Evolutionary conservation across 1,140 invertebrate genomes (phyloP).

Genomic region (Yoshiicerus persimilis): DNA sequence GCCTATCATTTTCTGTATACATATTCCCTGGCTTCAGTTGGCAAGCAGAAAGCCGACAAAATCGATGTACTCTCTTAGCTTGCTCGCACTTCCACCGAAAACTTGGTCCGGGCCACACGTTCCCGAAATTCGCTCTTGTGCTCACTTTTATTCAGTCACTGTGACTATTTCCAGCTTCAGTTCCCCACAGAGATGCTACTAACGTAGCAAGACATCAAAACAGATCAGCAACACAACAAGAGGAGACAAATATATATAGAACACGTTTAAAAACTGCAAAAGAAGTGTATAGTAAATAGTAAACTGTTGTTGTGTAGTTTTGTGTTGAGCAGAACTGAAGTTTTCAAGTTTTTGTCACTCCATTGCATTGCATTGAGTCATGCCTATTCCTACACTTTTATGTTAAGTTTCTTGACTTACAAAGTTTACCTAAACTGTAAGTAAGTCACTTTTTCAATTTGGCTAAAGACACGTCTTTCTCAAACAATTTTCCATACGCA

Average conservation of each 20-base stretch:
- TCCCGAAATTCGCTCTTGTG: not conserved
- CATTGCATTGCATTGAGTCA: not conserved
- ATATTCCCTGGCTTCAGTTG: not conserved
- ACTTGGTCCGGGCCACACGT: slow-evolving; percentile 19
- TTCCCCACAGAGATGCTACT: not conserved
- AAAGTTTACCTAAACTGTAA: not conserved
- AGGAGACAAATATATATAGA: not conserved
- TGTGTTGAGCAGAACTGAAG: too few relatives aligned
- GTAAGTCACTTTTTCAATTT: slow-evolving; percentile 21
- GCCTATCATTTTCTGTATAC: not conserved
- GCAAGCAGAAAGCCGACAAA: slow-evolving; percentile 22
- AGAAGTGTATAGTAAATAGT: not conserved
- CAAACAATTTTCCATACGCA: slow-evolving; percentile 11
- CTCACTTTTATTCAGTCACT: not conserved
- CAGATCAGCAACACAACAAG: not conserved
- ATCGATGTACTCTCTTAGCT: slow-evolving; percentile 19
- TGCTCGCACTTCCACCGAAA: slow-evolving; percentile 16
- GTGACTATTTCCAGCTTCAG: not conserved
- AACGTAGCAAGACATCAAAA: not conserved
- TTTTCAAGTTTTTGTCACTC: not conserved
- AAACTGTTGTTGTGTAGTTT: not conserved
- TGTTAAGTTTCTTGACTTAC: not conserved
- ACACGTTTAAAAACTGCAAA: not conserved
- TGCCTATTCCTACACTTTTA: not conserved
- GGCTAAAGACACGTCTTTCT: not conserved